Base-by-base conservation (phyloP, 2,113 vertebrate species). In the Sula dactylatra region DNA sequence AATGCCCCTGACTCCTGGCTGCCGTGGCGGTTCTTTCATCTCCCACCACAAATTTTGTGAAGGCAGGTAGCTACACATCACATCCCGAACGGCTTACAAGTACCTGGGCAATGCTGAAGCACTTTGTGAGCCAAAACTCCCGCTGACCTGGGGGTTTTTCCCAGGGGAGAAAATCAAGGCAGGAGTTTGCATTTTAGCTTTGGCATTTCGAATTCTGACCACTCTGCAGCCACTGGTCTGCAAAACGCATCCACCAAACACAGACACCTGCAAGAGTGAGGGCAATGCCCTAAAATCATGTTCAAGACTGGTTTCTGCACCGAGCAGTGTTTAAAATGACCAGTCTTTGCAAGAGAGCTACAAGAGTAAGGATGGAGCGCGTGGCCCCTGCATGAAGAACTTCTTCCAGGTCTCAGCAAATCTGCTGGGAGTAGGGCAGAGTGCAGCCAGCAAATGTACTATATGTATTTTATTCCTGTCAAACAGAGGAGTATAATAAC, bases 1-100 rank as follows among this genome's bases (percentile, higher is more conserved):
- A 61, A 40, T 0, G 1, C 5, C 20, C 25, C 16, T 1, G 4
- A 16, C 19, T 77, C n/a, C 42, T 1, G 0, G 13, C 50, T 66
- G 25, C 59, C 15, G 6, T 6, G 3, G 34, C 29, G 21, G 16
- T 34, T 49, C 49, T 44, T 79, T 54, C 38, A 34, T 36, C 44
- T 79, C n/a, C 36, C 50, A n/a, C 31, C 3, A 2, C 15, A 62
- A 40, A 34, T 73, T n/a, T 44, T 1, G 2, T 22, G 38, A 71
- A 74, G 21, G 52, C 65, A 82, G 58, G 26, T 49, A 76, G 61
- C 56, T 47, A 27, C n/a, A 21, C 6, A 12, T 44, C n/a, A 11
- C 52, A 21, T 20, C 32, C 31, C 6, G 1, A 71, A 50, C 0
- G 8, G 22, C 17, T 81, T 32, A 31, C 1, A 3, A 64, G 38